phyloP scores from a whole-genome alignment of 2,797 vertebrate species.

The Ctenochaetus hawaiiensis region DNA sequence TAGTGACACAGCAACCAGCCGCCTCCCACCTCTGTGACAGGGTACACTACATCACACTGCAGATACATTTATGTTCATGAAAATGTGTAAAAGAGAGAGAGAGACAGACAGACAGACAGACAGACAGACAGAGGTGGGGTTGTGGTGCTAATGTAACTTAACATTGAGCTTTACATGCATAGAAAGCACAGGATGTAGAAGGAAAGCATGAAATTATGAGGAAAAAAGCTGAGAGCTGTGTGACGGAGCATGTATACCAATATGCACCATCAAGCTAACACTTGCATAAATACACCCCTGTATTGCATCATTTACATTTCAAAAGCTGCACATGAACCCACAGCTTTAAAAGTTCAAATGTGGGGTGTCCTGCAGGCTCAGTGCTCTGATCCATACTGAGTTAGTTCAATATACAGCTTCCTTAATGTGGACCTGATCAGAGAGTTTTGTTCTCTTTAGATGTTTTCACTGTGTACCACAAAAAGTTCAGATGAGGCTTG shows the following conservation, averaged over 20 bases:
- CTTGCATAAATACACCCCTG: constrained; percentile 3
- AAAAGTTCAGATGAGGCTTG: background rate
- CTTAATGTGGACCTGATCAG: constrained; percentile 22
- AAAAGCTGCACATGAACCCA: constrained; percentile 12
- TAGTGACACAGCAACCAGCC: constrained; percentile 81
- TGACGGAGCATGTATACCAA: background rate
- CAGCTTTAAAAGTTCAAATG: constrained; percentile 28
- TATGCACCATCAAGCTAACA: background rate
- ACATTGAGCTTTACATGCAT: background rate
- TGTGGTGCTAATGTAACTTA: constrained; percentile 5
- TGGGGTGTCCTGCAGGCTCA: constrained; percentile 4
- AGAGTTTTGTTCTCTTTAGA: background rate
- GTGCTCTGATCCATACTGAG: constrained; percentile 22
- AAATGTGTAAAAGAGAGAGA: constrained; percentile 10
- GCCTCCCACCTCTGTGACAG: constrained; percentile 81
- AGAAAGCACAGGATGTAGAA: background rate
- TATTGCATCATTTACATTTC: constrained; percentile 39
- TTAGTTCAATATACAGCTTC: background rate
- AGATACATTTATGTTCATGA: constrained; percentile 34
- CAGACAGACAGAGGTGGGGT: background rate
- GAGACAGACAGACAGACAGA: background rate
- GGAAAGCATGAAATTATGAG: background rate
- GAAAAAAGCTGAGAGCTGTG: background rate
- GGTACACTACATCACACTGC: constrained; percentile 46
- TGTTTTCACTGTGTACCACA: background rate